Evolutionary conservation across 2,888 invertebrate genomes (phyloP).

Genomic region (Zhengitettix transpicula): DNA sequence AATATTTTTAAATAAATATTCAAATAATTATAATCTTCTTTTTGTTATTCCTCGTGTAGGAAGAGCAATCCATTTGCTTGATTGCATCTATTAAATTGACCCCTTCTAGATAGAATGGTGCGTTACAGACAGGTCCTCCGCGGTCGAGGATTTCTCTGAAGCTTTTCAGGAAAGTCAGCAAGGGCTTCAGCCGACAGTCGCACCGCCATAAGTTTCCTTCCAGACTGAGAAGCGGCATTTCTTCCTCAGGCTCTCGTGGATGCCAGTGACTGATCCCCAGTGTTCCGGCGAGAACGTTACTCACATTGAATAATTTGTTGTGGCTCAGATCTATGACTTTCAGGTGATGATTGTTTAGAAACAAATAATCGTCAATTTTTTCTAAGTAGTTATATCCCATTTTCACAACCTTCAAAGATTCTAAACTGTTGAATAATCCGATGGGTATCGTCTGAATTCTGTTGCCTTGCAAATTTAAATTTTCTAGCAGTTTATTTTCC

Average conservation of each 20-base stretch:
- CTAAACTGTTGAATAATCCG: not conserved
- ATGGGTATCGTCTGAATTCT: not conserved
- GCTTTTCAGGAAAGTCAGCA: not conserved
- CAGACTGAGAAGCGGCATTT: not conserved
- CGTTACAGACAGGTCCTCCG: not conserved
- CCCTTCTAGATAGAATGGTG: not conserved
- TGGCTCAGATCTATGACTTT: not conserved
- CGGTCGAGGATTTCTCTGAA: not conserved
- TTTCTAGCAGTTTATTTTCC: not conserved
- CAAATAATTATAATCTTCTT: too few species aligned
- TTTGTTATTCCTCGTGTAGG: too few species aligned
- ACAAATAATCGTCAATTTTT: not conserved
- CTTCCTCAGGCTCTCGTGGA: not conserved
- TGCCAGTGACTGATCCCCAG: not conserved
- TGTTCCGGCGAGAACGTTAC: not conserved
- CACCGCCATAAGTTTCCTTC: not conserved
- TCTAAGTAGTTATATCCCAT: not conserved
- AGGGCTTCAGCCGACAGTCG: not conserved
- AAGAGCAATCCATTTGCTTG: not conserved
- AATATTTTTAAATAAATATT: too few species aligned
- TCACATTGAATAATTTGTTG: not conserved
- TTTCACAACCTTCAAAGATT: not conserved
- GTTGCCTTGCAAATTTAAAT: not conserved
- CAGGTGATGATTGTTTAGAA: not conserved
- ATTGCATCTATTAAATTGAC: not conserved